Evolutionary conservation across 2,113 vertebrate species (phyloP).

Genomic region (Clinocottus analis): DNA sequence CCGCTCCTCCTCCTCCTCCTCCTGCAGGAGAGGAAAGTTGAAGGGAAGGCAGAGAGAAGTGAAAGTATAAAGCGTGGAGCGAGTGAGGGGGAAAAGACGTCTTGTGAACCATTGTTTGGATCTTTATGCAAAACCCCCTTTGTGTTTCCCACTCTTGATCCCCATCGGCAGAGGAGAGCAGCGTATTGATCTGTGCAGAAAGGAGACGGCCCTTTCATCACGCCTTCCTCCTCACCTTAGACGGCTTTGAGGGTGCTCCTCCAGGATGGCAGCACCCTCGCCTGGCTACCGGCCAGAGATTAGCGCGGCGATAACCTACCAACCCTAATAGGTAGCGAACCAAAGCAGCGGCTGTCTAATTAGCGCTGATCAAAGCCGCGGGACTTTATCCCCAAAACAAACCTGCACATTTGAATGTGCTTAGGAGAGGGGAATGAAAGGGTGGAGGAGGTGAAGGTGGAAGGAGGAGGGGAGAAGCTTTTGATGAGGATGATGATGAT

Average conservation of each 20-base stretch:
- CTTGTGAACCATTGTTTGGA: conserved; percentile 83
- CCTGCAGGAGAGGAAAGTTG: conserved; percentile 61
- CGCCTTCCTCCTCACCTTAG: conserved; percentile 83
- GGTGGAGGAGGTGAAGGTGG: conserved; percentile 52
- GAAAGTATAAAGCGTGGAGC: conserved; percentile 61
- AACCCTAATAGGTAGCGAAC: conserved; percentile 81
- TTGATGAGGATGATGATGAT: conserved; percentile 72
- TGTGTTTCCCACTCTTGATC: conserved; percentile 83
- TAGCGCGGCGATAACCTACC: conserved; percentile 76
- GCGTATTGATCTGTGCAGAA: conserved; percentile 82
- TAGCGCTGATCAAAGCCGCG: conserved; percentile 84
- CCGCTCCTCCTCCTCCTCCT: conserved; percentile 24
- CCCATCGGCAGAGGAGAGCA: conserved; percentile 79
- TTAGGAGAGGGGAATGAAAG: conserved; percentile 55
- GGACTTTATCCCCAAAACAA: conserved; percentile 85
- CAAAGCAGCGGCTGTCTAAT: conserved; percentile 81
- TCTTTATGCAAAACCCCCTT: conserved; percentile 83
- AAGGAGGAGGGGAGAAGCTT: conserved; percentile 51
- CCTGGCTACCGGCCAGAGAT: conserved; percentile 88
- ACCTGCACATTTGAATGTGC: conserved; percentile 83
- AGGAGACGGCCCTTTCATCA: conserved; percentile 81
- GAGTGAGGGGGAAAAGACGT: conserved; percentile 51
- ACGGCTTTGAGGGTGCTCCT: conserved; percentile 72
- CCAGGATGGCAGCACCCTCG: conserved; percentile 87
- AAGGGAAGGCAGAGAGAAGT: conserved; percentile 52